Conservation (phyloP, 2,797 vertebrate genomes). For the Pteropus rufus region DNA sequence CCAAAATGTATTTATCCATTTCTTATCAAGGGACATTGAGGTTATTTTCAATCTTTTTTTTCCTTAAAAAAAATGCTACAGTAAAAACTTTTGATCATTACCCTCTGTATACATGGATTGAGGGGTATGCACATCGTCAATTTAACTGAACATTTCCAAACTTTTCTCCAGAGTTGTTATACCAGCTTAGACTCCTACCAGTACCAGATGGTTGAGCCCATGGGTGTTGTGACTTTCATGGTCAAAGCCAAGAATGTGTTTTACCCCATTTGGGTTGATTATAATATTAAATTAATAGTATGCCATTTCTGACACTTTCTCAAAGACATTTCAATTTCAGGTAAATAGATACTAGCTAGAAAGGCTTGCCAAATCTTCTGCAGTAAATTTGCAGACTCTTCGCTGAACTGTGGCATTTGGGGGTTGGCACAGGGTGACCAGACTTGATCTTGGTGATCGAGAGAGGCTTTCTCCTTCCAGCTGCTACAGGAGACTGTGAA, state of each 20-base stretch:
- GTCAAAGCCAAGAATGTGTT: not conserved
- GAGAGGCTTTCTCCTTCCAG: constrained; percentile 42
- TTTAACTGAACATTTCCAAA: not conserved
- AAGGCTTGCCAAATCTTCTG: not conserved
- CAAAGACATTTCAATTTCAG: not conserved
- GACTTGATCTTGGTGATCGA: constrained; percentile 44
- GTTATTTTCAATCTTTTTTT: not conserved
- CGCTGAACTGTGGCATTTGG: not conserved
- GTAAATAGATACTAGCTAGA: not conserved
- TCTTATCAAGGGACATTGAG: not conserved
- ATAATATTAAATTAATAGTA: not conserved
- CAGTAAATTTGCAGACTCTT: not conserved
- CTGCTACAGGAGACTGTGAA: constrained; percentile 51
- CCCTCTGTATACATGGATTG: not conserved
- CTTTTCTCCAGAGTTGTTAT: not conserved
- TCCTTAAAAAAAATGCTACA: not conserved
- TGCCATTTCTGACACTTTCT: not conserved
- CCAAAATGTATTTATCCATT: not conserved
- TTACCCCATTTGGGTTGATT: not conserved
- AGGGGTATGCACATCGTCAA: not conserved
- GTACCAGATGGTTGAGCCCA: not conserved
- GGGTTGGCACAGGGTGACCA: not conserved
- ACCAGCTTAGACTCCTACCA: not conserved
- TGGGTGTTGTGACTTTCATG: not conserved
- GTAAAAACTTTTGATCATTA: not conserved